Conservation (phyloP, 2,888 invertebrate genomes). For the Seladonia tumulorum region DNA sequence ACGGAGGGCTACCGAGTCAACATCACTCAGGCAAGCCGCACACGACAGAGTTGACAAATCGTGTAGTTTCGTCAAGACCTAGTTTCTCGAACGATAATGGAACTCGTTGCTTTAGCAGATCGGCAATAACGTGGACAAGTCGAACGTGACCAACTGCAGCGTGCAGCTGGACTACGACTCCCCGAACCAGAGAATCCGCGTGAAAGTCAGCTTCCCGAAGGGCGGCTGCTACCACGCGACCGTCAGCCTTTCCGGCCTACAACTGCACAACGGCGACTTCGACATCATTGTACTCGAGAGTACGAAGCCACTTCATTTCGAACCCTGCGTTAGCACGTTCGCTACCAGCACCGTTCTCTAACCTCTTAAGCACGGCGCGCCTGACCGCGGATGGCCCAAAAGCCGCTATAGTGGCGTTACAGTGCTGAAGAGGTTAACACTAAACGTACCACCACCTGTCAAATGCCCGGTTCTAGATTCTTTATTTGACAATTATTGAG, state of each 20-base stretch:
- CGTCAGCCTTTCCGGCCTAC: constrained; percentile 90
- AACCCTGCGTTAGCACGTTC: not conserved
- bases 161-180: constrained; percentile 90
- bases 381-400: too few species aligned
- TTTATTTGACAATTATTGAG: too few species aligned
- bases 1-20: constrained; percentile 85
- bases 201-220: constrained; percentile 91
- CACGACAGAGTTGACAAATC: not conserved
- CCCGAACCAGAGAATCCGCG: constrained; percentile 91
- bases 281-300: constrained; percentile 96
- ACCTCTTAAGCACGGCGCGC: too few species aligned
- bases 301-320: constrained; percentile 78
- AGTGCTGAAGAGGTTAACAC: too few species aligned
- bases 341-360: not conserved
- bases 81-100: not conserved
- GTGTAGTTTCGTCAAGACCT: not conserved
- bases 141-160: constrained; percentile 86
- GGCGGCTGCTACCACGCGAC: constrained; percentile 93
- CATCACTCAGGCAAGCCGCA: constrained; percentile 81
- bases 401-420: too few species aligned
- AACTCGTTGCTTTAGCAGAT: constrained; percentile 85
- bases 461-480: too few species aligned
- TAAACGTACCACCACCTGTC: too few species aligned
- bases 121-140: constrained; percentile 86
- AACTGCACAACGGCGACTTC: constrained; percentile 95